These are phyloP conservation scores for Diogma glabrata DNA, from an alignment of 2,888 invertebrate genomes.

Conservation along the genomic window DNA sequence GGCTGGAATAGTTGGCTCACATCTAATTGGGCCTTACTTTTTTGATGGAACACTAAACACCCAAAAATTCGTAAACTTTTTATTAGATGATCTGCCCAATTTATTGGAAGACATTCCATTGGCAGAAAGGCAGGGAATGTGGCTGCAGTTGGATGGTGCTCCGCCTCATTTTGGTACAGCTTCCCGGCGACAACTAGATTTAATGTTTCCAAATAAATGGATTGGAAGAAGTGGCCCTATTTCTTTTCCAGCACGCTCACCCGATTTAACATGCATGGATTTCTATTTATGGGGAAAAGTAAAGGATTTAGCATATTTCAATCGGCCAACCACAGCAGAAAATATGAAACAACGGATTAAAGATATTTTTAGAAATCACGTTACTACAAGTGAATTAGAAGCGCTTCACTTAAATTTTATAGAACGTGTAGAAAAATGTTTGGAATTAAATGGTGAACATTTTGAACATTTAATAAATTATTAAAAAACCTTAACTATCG, in stretches of 20 bases:
- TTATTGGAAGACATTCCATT: background rate
- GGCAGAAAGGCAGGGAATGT: background rate
- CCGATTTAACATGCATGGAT: background rate
- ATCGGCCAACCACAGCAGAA: background rate
- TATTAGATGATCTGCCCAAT: too few relatives aligned
- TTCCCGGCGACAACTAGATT: background rate
- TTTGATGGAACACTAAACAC: too few relatives aligned
- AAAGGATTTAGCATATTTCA: conserved; percentile 6
- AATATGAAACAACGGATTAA: too few relatives aligned
- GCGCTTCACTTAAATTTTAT: background rate
- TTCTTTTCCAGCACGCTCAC: conserved; percentile 16
- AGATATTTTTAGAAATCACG: background rate
- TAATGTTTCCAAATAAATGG: conserved; percentile 1
- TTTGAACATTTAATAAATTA: background rate
- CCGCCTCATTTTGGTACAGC: background rate
- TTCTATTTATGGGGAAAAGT: conserved; percentile 4
- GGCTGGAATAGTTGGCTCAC: too few relatives aligned
- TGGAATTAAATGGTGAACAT: background rate
- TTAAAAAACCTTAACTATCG: too few relatives aligned
- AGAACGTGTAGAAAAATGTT: background rate
- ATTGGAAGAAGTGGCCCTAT: conserved; percentile 15
- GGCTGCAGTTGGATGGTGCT: background rate
- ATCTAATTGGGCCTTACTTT: too few relatives aligned
- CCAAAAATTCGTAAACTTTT: too few relatives aligned
- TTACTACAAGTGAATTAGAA: background rate